A percentile compares a stretch with the other conserved stretches of the same genome.
Evolutionary conservation across 2,888 invertebrate genomes (phyloP).

Genomic region (Sinelater perroti): DNA sequence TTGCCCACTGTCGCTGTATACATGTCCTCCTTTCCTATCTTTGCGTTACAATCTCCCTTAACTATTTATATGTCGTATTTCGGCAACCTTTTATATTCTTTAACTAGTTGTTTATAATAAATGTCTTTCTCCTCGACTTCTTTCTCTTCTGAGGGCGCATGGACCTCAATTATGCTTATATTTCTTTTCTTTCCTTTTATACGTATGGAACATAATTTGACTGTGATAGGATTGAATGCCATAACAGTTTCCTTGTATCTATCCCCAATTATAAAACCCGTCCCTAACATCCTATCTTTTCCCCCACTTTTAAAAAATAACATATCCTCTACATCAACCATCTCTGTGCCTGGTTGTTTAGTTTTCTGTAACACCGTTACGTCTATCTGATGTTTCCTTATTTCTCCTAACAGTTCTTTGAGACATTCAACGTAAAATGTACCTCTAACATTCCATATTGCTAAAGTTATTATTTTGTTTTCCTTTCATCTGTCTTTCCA

Average conservation of each 20-base stretch:
- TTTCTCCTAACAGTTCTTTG: too few relatives aligned
- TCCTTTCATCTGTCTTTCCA: too few relatives aligned
- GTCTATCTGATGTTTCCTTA: too few relatives aligned
- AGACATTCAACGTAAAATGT: too few relatives aligned
- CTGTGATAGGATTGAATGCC: not conserved
- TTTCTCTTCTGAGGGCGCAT: not conserved
- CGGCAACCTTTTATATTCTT: not conserved
- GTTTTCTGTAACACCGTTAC: conserved; percentile 2
- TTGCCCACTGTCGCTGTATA: not conserved
- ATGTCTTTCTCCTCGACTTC: not conserved
- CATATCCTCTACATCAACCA: too few relatives aligned
- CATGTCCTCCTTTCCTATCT: not conserved
- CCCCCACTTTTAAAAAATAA: conserved; percentile 4
- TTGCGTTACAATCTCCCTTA: not conserved
- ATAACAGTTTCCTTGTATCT: not conserved
- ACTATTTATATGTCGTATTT: not conserved
- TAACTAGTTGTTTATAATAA: not conserved
- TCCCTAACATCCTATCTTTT: conserved; percentile 1
- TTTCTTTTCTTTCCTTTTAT: conserved; percentile 1
- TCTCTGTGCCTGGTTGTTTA: not conserved
- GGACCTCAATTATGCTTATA: not conserved
- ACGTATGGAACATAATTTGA: not conserved
- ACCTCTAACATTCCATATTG: too few relatives aligned
- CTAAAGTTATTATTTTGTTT: too few relatives aligned
- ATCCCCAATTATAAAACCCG: not conserved